Evolutionary conservation across 1,140 invertebrate genomes (phyloP), one percentile per base, ranked within the genome.

Genomic region (Mercenaria mercenaria): DNA sequence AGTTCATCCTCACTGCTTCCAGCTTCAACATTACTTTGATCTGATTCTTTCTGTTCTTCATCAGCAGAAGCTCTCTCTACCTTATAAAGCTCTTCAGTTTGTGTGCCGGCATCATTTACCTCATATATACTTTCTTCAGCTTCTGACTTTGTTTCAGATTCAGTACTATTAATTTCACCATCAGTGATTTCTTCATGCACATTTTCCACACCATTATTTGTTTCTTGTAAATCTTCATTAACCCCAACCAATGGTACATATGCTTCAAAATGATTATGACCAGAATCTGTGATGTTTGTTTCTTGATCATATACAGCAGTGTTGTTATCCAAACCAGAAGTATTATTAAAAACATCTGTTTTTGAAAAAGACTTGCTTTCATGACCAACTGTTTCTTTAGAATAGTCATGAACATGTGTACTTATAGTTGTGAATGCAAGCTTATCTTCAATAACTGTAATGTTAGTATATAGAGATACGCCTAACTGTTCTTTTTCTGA

Each of bases 91-190:
- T 77, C 76, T 34, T 37, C 76, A 4, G 76, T 79, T 37, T 79
- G 76, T 79, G 76, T 79, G 0, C 47, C 76, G 37, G 47, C 47
- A 79, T 79, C 76, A 56, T 50, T 52, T 8, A 79, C 76, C 47
- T 79, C 76, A 56, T 56, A 52, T 32, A 52, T 6, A 79, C 76
- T 79, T 56, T n/a, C 76, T 2, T 76, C 81, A 84, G 61, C n/a
- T 18, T 74, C 47, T 23, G 23, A 18, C 29, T 37, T 72, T 18
- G 10, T 39, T 52, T 74, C 67, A 74, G 2, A 47, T 72, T 56
- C 43, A 74, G 6, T 74, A 34, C 23, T 67, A 64, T 43, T 13
- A 50, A 8, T 39, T 56, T 34, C 83, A 52, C n/a, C 50, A 52
- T 29, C 37, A 85, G 29, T 34, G 10, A 52, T 37, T 18, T 37